These are phyloP conservation scores for Ceratitis capitata DNA, from an alignment of 1,140 invertebrate species.

Conservation along the genomic window DNA sequence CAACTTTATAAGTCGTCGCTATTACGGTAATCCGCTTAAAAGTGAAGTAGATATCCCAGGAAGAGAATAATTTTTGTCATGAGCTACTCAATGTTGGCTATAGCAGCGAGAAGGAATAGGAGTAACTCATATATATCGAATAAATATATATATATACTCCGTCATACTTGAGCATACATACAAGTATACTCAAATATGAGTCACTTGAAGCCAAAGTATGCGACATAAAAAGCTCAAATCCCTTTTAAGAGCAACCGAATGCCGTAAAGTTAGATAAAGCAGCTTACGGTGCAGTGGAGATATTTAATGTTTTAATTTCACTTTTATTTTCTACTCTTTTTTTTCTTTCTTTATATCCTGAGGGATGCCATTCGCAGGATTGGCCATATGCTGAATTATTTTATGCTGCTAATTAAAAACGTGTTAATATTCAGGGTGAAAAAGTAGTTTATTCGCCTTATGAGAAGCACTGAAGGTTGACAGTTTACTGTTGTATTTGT, in stretches of 20 bases:
- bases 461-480: neutral
- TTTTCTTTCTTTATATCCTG: neutral
- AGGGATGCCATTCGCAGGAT: neutral
- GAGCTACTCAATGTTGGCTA: too few species aligned
- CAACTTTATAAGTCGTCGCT: neutral
- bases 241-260: neutral
- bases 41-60: neutral
- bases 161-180: neutral
- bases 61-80: neutral
- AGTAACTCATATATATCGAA: neutral
- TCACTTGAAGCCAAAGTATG: neutral
- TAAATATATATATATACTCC: neutral
- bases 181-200: neutral
- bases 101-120: neutral
- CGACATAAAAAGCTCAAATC: neutral
- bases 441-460: neutral
- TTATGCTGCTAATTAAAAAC: neutral
- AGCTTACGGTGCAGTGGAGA: too few species aligned
- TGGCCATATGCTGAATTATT: neutral
- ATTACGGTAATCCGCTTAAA: constrained; percentile 3
- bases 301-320: too few species aligned
- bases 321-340: neutral
- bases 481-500: too few species aligned
- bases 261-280: too few species aligned
- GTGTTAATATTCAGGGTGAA: neutral